Base-by-base conservation (phyloP, 2,113 vertebrate genomes). In the Pycnonotus jocosus region DNA sequence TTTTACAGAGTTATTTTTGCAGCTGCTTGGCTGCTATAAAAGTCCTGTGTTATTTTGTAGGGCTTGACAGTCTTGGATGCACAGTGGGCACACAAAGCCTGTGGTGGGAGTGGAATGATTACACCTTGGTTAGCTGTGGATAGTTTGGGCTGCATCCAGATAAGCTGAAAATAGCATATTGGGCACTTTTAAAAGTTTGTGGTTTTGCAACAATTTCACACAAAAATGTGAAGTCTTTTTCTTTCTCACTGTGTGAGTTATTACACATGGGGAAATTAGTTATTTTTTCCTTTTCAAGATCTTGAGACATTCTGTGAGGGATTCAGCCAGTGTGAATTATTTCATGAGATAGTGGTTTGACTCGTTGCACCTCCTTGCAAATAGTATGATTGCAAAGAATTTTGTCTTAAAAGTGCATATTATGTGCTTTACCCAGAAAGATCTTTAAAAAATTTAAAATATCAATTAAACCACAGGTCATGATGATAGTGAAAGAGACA, bases 1-100 rank as follows among this genome's bases (percentile, higher is more conserved):
- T 96, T 97, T 95, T 89, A 88, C 42, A 76, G 82, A 18, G n/a
- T 87, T 97, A 60, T 96, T 97, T 97, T 91, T 93, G 76, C 90
- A 96, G 94, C 95, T 96, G 89, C 19, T 95, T 14, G 1, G 60
- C 77, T 92, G 65, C 72, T 86, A 13, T 95, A 24, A 14, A 95
- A 56, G 69, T 94, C 80, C 92, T 40, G 62, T 8, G 21, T 40
- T 92, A 58, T 92, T 92, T 91, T 79, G 45, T 94, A 80, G 64
- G 78, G n/a, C 79, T 90, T 71, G 74, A 86, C 81, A 86, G n/a
- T 51, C 89, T 48, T 65, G 37, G 86, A 86, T 91, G 70, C 82
- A 33, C 64, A 71, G 31, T 90, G 77, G 50, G 71, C 78, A 80
- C 78, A 92, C 91, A 90, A 84, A 91, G 37, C 10, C 53, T 95